phyloP scores from a whole-genome alignment of 2,113 vertebrate species.

The Willisornis vidua region DNA sequence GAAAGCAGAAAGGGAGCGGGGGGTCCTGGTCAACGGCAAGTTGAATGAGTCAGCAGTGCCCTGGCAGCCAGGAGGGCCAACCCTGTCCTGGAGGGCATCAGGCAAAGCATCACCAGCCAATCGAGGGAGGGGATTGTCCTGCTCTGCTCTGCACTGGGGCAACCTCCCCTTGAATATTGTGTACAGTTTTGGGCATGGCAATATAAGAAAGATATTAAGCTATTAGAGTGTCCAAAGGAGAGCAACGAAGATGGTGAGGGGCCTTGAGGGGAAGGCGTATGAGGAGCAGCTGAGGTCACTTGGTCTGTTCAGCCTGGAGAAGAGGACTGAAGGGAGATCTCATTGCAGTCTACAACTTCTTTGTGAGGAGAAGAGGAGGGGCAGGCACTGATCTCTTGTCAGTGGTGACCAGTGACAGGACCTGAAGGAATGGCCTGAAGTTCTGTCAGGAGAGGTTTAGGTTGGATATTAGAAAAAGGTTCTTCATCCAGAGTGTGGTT shows the following conservation, averaged over 20 bases:
- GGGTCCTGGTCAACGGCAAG: neutral
- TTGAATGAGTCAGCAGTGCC: neutral
- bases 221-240: neutral
- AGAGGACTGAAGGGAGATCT: neutral
- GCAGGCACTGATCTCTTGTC: neutral
- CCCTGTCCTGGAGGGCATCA: rapidly evolving
- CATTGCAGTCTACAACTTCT: neutral
- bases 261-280: rapidly evolving
- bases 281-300: rapidly evolving
- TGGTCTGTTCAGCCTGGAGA: neutral
- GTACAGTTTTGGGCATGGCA: rapidly evolving
- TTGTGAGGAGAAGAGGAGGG: neutral
- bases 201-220: neutral
- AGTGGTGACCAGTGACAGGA: neutral
- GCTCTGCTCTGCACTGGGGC: rapidly evolving
- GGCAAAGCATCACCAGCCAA: rapidly evolving
- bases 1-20: neutral
- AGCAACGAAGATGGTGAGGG: neutral
- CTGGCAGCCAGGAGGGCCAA: neutral
- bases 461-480: neutral
- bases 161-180: rapidly evolving
- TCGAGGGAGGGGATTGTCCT: neutral
- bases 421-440: rapidly evolving
- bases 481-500: neutral
- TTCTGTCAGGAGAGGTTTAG: neutral